Percentiles rank a stretch among this genome's conserved stretches.
Evolutionary conservation across 2,113 vertebrate genomes (phyloP).

Genomic region (Ictidomys tridecemlineatus): DNA sequence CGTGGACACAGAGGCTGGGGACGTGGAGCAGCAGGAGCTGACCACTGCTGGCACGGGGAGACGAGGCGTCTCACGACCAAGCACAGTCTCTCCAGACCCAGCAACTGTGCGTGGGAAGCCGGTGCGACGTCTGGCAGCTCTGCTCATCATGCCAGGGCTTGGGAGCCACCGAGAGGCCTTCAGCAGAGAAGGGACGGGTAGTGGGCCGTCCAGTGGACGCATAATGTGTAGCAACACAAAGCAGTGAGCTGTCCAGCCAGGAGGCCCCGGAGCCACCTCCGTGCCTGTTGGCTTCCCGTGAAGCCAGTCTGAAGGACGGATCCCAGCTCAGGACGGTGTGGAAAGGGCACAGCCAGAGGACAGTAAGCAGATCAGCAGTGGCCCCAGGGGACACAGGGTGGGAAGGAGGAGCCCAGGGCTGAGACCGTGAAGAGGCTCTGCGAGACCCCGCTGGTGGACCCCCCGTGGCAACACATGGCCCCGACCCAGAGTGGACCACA

Average conservation of each 20-base stretch:
- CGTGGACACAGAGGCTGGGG: rapidly evolving
- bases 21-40: rapidly evolving
- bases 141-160: too few species aligned
- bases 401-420: rapidly evolving
- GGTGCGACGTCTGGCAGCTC: not conserved
- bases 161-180: too few species aligned
- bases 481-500: not conserved
- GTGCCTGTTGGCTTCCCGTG: too few species aligned
- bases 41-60: rapidly evolving
- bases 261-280: too few species aligned
- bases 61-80: too few species aligned
- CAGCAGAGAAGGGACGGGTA: too few species aligned
- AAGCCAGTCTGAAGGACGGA: too few species aligned
- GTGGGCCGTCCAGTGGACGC: too few species aligned
- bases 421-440: rapidly evolving
- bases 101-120: too few species aligned
- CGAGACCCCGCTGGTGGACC: rapidly evolving
- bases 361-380: not conserved
- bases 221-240: rapidly evolving
- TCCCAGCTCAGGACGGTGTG: not conserved
- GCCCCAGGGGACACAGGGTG: not conserved
- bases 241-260: not conserved
- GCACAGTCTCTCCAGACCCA: too few species aligned
- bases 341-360: not conserved
- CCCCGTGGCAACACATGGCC: too few species aligned